Base-by-base conservation (phyloP, 2,888 invertebrate genomes). In the Drosophila paramelanica region DNA sequence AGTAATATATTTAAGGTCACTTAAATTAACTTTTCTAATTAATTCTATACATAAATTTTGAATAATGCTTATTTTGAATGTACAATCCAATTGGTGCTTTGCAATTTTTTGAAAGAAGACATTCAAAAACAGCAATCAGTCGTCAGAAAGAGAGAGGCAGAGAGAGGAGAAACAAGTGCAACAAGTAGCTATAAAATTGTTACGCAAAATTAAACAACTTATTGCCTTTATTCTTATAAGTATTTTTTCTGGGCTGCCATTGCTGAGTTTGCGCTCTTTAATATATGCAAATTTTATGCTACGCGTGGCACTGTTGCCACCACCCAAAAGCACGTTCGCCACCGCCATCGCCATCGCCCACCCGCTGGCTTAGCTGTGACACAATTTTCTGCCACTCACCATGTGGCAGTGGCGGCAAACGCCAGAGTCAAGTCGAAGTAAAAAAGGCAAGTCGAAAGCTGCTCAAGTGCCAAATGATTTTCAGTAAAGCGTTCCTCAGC, bases 331-430 rank as follows among this genome's bases (percentile, higher is more conserved):
- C 50, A 45, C 49, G 55, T 27, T 23, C 10, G 27, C 36, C 42
- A 64, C 8, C 55, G n/a, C 33, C 33, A 13, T 36, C 5, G 13
- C n/a, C 65, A 17, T 1, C 41, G 38, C 60, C 64, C 67, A 38
- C 69, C 72, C 73, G 82, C 62, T 70, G 72, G 27, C 62, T 70
- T 69, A 70, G 67, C 78, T 71, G 68, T 81, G 88, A 85, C 83
- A 85, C 88, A 88, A 84, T 84, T 81, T 85, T 74, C 53, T 56
- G 73, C 79, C 86, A 86, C 83, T 88, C 84, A 86, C 80, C 88
- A 88, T 84, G 86, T 78, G 88, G 81, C 80, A 65, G 67, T 46
- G 64, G 64, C 57, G 51, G 64, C 47, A 20, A 33, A 50, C 62
- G 72, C 53, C 49, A 79, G 68, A 79, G 79, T 68, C 67, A 79